Base-by-base conservation (phyloP, 2,888 invertebrate species). In the Balanococcus diminutus region DNA sequence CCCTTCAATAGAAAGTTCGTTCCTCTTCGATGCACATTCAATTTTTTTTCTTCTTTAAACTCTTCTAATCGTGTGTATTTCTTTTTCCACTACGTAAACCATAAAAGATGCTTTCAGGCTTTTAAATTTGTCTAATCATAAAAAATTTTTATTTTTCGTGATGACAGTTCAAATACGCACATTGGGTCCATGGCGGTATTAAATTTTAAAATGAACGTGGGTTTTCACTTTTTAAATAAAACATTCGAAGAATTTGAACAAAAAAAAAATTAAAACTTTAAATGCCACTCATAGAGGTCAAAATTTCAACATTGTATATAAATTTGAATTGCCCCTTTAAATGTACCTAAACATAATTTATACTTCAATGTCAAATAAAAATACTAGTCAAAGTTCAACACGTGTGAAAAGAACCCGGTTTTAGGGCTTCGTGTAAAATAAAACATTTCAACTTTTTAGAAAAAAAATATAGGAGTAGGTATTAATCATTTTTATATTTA, bases 1-100 rank as follows among this genome's bases (percentile, higher is more conserved):
- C 75, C 75, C 75, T 36, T 79, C 36, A 79, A 79, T 79, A 36
- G 75, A 79, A 36, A 79, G 75, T 79, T 79, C 75, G 75, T 79
- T 79, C 36, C 75, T 79, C 75, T 79, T 79, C 75, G 36, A 79
- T 79, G 36, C 75, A 79, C 75, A 79, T 36, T 79, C 75, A 36
- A 79, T 36, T 79, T 32, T 79, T 79, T 36, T 36, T 16, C 16
- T 79, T 11, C 28, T 79, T 79, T 79, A 36, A 79, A 79, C 36
- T 36, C 22, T 79, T 36, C 36, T 79, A 79, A 79, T 79, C 32
- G 75, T 36, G 36, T 79, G 75, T 36, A 28, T 79, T 31, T 32
- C 36, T 79, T 32, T 36, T n/a, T n/a, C n/a, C n/a, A n/a, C n/a
- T 67, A 11, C 75, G 11, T 67, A n/a, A n/a, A 31, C 67, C 31